Conservation (phyloP, 2,797 vertebrate genomes). For the Acrossocheilus wenchowensis region DNA sequence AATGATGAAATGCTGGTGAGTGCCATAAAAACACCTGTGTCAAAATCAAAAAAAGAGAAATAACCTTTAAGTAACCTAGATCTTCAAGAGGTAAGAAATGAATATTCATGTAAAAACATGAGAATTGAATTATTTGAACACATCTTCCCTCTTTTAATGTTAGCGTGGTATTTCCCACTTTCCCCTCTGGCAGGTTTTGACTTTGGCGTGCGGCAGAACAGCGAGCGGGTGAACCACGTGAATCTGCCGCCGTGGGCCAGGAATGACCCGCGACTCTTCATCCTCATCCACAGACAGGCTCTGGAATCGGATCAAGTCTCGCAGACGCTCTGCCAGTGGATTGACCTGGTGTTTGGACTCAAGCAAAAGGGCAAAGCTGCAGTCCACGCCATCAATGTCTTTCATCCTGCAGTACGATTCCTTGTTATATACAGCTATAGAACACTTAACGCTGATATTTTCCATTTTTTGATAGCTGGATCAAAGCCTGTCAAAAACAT, state of each 20-base stretch:
- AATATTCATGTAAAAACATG: conserved; percentile 1
- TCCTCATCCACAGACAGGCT: conserved; percentile 95
- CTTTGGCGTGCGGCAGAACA: conserved; percentile 96
- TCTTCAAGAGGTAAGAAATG: not conserved
- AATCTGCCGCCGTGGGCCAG: conserved; percentile 97
- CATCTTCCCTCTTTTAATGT: not conserved
- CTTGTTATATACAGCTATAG: not conserved
- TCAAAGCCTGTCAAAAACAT: not conserved
- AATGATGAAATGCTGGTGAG: not conserved
- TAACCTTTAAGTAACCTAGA: conserved; percentile 10
- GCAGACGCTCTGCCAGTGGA: conserved; percentile 97
- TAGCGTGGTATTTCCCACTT: not conserved
- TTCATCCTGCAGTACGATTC: conserved; percentile 94
- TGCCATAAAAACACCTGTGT: not conserved
- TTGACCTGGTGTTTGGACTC: conserved; percentile 97
- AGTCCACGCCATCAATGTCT: conserved; percentile 97
- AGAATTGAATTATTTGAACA: not conserved
- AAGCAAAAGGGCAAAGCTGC: conserved; percentile 98
- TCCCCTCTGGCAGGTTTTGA: conserved; percentile 87
- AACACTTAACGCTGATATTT: not conserved
- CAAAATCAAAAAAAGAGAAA: not conserved
- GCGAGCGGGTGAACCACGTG: conserved; percentile 95
- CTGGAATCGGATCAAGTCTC: conserved; percentile 97
- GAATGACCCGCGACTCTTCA: conserved; percentile 94
- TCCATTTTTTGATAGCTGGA: not conserved